These are phyloP conservation scores for Siniperca knerii DNA, from an alignment of 2,113 vertebrate species.

Conservation along the genomic window DNA sequence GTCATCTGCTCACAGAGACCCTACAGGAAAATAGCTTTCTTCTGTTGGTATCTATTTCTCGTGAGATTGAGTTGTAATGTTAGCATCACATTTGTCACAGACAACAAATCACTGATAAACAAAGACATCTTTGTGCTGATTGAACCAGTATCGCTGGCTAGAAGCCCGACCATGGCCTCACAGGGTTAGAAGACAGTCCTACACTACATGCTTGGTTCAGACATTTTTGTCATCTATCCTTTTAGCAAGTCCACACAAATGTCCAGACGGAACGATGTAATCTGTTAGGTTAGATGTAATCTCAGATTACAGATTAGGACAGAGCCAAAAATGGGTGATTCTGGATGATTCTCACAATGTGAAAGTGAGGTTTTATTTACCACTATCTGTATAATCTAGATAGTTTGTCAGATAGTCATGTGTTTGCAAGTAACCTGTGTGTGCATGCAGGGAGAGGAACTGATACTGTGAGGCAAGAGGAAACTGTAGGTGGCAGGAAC, in stretches of 20 bases:
- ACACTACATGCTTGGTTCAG: not conserved
- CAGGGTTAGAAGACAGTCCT: not conserved
- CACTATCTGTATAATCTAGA: not conserved
- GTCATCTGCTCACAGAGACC: constrained; percentile 17
- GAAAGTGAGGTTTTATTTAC: constrained; percentile 18
- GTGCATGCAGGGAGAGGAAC: constrained; percentile 35
- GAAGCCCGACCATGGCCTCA: constrained; percentile 21
- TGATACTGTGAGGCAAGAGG: constrained; percentile 58
- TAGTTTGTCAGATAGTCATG: not conserved
- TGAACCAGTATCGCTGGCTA: not conserved
- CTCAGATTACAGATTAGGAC: constrained; percentile 61
- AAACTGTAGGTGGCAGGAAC: constrained; percentile 49
- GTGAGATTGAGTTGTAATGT: constrained; percentile 18
- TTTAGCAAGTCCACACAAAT: constrained; percentile 17
- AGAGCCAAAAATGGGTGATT: constrained; percentile 14
- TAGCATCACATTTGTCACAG: constrained; percentile 25
- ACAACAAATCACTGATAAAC: constrained; percentile 40
- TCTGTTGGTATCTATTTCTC: constrained; percentile 3
- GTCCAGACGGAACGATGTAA: constrained; percentile 33
- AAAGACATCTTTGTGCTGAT: constrained; percentile 54
- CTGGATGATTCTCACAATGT: constrained; percentile 6
- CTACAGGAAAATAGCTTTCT: not conserved
- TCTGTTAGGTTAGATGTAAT: constrained; percentile 55
- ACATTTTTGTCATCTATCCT: constrained; percentile 12
- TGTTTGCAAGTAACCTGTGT: constrained; percentile 32